phyloP scores from a whole-genome alignment of 2,888 invertebrate species.

The Tiliacea aurago region DNA sequence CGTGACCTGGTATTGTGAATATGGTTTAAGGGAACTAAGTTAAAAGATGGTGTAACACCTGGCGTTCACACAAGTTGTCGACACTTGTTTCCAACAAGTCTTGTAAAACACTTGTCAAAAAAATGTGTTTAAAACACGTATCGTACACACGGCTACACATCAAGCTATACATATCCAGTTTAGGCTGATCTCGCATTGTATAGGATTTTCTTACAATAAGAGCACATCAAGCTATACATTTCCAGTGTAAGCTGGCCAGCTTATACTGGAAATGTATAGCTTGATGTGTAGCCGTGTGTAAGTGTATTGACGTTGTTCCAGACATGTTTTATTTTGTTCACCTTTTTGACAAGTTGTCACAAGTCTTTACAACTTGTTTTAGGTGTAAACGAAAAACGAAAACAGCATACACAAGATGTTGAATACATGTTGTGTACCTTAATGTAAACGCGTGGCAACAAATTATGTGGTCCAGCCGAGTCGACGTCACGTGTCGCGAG shows the following conservation, averaged over 20 bases:
- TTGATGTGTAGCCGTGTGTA: too few species aligned
- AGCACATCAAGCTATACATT: too few species aligned
- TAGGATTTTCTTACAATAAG: too few species aligned
- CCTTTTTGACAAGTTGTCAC: background rate
- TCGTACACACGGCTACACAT: too few species aligned
- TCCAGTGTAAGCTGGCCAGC: too few species aligned
- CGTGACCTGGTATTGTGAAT: slow-evolving; percentile 54
- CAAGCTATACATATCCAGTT: too few species aligned
- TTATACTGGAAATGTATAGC: too few species aligned
- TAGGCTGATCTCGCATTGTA: too few species aligned
- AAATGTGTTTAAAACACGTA: background rate
- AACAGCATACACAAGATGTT: background rate
- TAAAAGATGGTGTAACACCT: slow-evolving; percentile 24
- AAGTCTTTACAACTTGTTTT: background rate
- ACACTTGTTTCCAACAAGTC: background rate
- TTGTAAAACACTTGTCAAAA: background rate
- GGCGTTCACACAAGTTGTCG: background rate
- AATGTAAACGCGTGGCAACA: background rate
- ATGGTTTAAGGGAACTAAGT: slow-evolving; percentile 55
- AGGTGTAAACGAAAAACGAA: background rate
- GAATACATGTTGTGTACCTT: background rate
- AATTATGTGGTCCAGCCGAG: slow-evolving; percentile 5
- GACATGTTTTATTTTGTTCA: background rate
- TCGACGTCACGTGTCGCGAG: background rate
- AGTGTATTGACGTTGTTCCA: background rate